Conservation (phyloP, 2,113 vertebrate genomes). For the Indicator maculatus region DNA sequence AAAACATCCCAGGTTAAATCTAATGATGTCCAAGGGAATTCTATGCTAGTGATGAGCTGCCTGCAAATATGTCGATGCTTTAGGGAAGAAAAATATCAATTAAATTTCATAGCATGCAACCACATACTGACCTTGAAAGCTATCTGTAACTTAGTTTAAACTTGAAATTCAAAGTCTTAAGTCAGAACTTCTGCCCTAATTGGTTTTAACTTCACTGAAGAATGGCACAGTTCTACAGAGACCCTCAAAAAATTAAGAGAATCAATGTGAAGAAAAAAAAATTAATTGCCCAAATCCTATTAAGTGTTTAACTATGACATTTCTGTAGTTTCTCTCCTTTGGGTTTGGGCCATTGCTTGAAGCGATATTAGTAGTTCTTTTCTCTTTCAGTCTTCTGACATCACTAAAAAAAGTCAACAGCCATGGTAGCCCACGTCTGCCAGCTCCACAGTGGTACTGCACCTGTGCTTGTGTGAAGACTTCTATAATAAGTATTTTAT, state of each 20-base stretch:
- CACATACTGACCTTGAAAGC: slow-evolving; percentile 65
- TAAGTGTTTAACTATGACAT: slow-evolving; percentile 30
- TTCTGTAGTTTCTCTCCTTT: not conserved
- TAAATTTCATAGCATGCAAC: slow-evolving; percentile 67
- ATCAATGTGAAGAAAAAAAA: not conserved
- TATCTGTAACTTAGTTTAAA: slow-evolving; percentile 49
- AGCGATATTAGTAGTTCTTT: not conserved
- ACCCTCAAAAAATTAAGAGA: slow-evolving; percentile 7
- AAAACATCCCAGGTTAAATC: slow-evolving; percentile 63
- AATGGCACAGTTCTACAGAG: not conserved
- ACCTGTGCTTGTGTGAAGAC: fast-evolving
- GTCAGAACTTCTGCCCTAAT: slow-evolving; percentile 47
- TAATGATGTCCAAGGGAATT: slow-evolving; percentile 66
- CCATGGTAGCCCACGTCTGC: fast-evolving
- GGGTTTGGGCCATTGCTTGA: not conserved
- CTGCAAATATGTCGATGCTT: slow-evolving; percentile 46
- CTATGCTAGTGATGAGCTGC: slow-evolving; percentile 45
- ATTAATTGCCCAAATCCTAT: not conserved
- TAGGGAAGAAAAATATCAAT: slow-evolving; percentile 71
- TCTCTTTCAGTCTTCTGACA: not conserved
- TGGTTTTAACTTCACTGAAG: slow-evolving; percentile 37
- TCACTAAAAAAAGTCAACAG: not conserved
- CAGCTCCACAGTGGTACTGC: not conserved
- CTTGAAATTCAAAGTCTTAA: slow-evolving; percentile 18
- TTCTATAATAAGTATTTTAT: not conserved